A percentile compares a stretch with the other conserved stretches of the same genome.
Evolutionary conservation across 2,113 vertebrate genomes (phyloP).

Genomic region (Lates calcarifer): DNA sequence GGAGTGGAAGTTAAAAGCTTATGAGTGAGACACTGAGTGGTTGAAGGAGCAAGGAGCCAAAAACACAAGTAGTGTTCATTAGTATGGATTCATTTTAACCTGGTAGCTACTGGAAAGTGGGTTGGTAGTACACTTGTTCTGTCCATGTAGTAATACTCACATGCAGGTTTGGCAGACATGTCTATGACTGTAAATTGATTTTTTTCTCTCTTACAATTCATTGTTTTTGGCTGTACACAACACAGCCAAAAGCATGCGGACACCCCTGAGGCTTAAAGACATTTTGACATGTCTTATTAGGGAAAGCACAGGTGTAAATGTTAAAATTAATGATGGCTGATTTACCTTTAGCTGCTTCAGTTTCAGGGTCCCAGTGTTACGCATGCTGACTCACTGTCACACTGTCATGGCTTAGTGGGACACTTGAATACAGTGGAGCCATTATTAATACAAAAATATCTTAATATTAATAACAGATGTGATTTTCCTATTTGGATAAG

Average conservation of each 20-base stretch:
- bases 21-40: slow-evolving; percentile 1
- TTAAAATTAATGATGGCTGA: not conserved
- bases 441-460: not conserved
- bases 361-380: not conserved
- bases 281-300: not conserved
- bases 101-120: not conserved
- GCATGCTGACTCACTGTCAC: not conserved
- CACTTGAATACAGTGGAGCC: not conserved
- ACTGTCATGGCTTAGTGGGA: not conserved
- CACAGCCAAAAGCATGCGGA: not conserved
- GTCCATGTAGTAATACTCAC: not conserved
- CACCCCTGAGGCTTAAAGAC: not conserved
- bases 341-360: not conserved
- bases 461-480: not conserved
- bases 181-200: not conserved
- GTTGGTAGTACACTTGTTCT: slow-evolving; percentile 13
- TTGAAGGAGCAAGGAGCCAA: slow-evolving; percentile 1
- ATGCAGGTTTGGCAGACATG: not conserved
- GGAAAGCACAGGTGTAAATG: not conserved
- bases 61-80: slow-evolving; percentile 21
- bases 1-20: not conserved
- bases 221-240: not conserved
- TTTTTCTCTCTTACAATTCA: not conserved
- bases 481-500: not conserved
- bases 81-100: not conserved